Percentiles rank a stretch among this genome's conserved stretches.
Evolutionary conservation across 2,888 invertebrate species (phyloP).

Genomic region (Phortica okadai): DNA sequence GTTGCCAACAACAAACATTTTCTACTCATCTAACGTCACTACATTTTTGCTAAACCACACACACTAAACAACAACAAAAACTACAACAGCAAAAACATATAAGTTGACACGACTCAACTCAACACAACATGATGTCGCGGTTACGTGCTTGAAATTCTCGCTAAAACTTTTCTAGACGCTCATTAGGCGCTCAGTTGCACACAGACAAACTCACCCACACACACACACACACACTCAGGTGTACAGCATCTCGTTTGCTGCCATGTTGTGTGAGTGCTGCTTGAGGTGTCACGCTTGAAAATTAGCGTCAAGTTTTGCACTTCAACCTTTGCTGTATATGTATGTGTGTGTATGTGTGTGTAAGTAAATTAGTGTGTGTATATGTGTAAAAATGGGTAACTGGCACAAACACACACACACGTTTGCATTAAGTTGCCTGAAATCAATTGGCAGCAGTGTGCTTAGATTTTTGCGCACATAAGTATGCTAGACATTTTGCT

Average conservation of each 20-base stretch:
- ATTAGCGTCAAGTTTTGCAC: constrained; percentile 24
- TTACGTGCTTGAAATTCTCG: constrained; percentile 21
- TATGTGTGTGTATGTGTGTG: not conserved
- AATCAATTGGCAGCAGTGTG: not conserved
- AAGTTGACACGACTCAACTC: not conserved
- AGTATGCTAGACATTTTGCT: not conserved
- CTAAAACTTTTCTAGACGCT: constrained; percentile 5
- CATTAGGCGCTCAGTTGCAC: constrained; percentile 18
- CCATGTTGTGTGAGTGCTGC: not conserved
- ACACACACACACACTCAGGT: not conserved
- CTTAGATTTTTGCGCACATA: not conserved
- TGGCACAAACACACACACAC: not conserved
- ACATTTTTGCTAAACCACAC: not conserved
- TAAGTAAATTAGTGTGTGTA: too few relatives aligned
- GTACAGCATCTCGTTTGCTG: not conserved
- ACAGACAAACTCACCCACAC: not conserved
- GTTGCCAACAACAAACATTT: not conserved
- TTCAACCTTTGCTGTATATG: not conserved
- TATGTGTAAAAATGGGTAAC: not conserved
- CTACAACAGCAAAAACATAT: too few relatives aligned
- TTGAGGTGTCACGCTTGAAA: constrained; percentile 15
- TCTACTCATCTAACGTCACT: constrained; percentile 12
- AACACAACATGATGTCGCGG: not conserved
- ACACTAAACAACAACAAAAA: too few relatives aligned
- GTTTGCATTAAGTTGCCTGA: not conserved